Base-by-base conservation (phyloP, 2,797 vertebrate genomes). In the Chelon auratus region DNA sequence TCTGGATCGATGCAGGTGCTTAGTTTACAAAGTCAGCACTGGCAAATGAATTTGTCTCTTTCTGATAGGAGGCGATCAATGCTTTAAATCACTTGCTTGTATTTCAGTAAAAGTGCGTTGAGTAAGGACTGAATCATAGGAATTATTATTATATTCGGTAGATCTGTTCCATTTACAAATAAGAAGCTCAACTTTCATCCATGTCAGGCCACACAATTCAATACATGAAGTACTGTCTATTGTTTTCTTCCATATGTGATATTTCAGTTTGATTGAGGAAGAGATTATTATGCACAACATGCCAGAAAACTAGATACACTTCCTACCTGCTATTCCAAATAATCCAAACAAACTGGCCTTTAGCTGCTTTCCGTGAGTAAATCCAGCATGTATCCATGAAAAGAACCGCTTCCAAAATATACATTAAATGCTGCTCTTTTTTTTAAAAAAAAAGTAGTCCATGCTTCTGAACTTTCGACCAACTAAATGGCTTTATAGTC, bases 251-350 rank as follows among this genome's bases (percentile, higher is more conserved):
- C 52, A 43, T 7, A 22, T 30, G n/a, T 39, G 37, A 51, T 9
- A 26, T 13, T 47, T 39, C 22, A 48, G 22, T 40, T 22, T 39
- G 17, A 52, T 3, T 30, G 43, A 52, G 50, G 36, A 67, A 45
- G 20, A 52, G 20, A 47, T 47, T 53, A 2, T 37, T 37, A 30
- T 59, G 18, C 40, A 40, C 36, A 30, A 50, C 53, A 43, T 3
- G 10, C 13, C 24, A 40, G 60, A 26, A 24, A 15, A 52, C 13
- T 4, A 18, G 30, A 5, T n/a, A 40, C 8, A 26, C 11, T 9
- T 79, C 79, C 55, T 88, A 91, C 86, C 86, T 85, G 75, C 69
- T 75, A 63, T 40, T 80, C 36, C 30, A 68, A 84, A 73, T 26
- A 42, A 73, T 80, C 72, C 59, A 47, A 68, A 52, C 36, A 6